Conservation (phyloP, 2,113 vertebrate genomes). For the Tiliqua scincoides region DNA sequence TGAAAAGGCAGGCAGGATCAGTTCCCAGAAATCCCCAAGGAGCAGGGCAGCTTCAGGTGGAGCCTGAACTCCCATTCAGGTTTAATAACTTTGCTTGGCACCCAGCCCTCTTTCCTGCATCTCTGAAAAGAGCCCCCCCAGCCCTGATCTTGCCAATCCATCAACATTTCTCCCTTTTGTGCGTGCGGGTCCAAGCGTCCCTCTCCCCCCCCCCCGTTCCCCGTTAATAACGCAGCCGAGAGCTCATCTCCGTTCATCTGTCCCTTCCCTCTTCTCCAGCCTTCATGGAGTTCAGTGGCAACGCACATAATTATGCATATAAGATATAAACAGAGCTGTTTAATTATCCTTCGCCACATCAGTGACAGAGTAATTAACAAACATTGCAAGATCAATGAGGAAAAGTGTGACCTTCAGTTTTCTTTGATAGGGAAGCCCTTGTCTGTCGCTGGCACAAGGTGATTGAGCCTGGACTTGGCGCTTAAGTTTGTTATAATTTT, state of each 20-base stretch:
- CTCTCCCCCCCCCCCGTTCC: slow-evolving; percentile 50
- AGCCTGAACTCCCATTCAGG: slow-evolving; percentile 50
- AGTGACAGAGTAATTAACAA: slow-evolving; percentile 99
- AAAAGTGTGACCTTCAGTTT: slow-evolving; percentile 99
- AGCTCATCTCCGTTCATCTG: slow-evolving; percentile 71
- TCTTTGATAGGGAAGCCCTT: slow-evolving; percentile 86
- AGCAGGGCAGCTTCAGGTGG: slow-evolving; percentile 38
- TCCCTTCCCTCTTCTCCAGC: slow-evolving; percentile 82
- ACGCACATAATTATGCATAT: slow-evolving; percentile 99
- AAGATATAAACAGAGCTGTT: slow-evolving; percentile 99
- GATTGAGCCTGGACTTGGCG: slow-evolving; percentile 73
- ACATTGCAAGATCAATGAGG: slow-evolving; percentile 99
- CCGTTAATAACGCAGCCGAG: slow-evolving; percentile 69
- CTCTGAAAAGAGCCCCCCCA: slow-evolving; percentile 56
- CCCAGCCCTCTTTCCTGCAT: slow-evolving; percentile 59
- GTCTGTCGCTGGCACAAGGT: slow-evolving; percentile 81
- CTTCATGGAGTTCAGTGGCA: slow-evolving; percentile 91
- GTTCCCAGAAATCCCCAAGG: slow-evolving; percentile 20
- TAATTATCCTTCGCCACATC: slow-evolving; percentile 99
- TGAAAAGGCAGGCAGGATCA: slow-evolving; percentile 23
- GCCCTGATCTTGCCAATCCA: slow-evolving; percentile 56
- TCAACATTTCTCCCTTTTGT: slow-evolving; percentile 70
- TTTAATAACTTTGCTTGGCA: slow-evolving; percentile 58
- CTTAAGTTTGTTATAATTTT: slow-evolving; percentile 67
- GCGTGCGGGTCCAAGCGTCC: slow-evolving; percentile 43